Evolutionary conservation across 2,888 invertebrate species (phyloP).

Genomic region (Lomographa bimaculata): DNA sequence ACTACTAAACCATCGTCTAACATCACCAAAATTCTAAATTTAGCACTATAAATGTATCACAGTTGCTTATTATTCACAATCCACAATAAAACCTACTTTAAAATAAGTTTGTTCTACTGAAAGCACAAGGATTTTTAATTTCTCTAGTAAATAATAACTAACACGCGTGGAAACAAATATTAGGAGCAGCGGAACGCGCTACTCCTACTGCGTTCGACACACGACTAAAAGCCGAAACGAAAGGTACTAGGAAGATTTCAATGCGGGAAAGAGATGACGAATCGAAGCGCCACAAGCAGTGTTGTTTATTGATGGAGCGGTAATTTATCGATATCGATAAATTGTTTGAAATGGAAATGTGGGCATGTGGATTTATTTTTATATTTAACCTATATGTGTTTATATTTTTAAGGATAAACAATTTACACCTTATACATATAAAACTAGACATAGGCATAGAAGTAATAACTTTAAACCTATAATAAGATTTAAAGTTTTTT

Average conservation of each 20-base stretch:
- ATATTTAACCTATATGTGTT: too few species aligned
- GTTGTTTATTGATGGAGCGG: constrained; percentile 14
- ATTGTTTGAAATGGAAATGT: constrained; percentile 2
- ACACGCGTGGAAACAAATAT: constrained; percentile 53
- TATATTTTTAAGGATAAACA: too few species aligned
- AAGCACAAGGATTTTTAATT: constrained; percentile 44
- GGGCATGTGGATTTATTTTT: background rate
- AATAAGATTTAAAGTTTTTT: too few species aligned
- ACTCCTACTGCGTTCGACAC: constrained; percentile 39
- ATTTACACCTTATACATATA: too few species aligned
- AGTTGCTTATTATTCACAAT: constrained; percentile 8
- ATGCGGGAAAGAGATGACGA: constrained; percentile 35
- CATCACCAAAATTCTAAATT: constrained; percentile 49
- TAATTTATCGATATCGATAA: constrained; percentile 37
- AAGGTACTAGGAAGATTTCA: constrained; percentile 8
- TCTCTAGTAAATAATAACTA: constrained; percentile 29
- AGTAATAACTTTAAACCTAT: too few species aligned
- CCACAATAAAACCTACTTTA: background rate
- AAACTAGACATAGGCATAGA: too few species aligned
- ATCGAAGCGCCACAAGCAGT: constrained; percentile 35
- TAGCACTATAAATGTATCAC: constrained; percentile 40
- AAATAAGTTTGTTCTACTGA: constrained; percentile 28
- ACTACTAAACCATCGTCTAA: constrained; percentile 19
- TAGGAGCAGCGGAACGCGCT: constrained; percentile 31
- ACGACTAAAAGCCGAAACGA: too few species aligned